These are phyloP conservation scores for Polypedilum vanderplanki DNA, from an alignment of 1,140 invertebrate species.

Conservation along the genomic window DNA sequence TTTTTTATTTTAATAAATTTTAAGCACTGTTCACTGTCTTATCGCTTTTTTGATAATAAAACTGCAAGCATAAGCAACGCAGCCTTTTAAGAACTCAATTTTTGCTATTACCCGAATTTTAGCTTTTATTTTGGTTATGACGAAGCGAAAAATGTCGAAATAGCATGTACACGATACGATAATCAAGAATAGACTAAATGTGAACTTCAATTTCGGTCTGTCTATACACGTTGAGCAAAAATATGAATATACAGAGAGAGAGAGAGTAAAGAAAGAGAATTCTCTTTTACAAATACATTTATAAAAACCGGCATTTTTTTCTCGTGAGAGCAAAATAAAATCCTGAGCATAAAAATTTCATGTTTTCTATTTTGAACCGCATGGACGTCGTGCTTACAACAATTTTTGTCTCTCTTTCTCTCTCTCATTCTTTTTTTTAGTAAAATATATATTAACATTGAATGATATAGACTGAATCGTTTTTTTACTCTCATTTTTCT, in stretches of 20 bases:
- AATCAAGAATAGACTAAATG: not conserved
- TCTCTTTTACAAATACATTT: not conserved
- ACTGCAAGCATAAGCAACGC: conserved; percentile 10
- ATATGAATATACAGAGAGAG: not conserved
- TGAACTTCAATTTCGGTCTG: not conserved
- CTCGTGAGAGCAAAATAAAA: not conserved
- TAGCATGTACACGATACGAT: not conserved
- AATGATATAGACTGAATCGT: not conserved
- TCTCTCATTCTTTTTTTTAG: not conserved
- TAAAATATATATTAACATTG: not conserved
- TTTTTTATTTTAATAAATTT: too few species aligned
- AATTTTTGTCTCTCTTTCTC: not conserved
- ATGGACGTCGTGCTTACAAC: not conserved
- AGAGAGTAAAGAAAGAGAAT: not conserved
- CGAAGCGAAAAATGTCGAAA: not conserved
- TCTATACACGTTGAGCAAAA: not conserved
- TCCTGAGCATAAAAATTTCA: conserved; percentile 13
- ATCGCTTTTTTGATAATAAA: conserved; percentile 7
- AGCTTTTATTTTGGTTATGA: not conserved
- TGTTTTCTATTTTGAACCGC: not conserved
- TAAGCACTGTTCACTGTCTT: conserved; percentile 8
- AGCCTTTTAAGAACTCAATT: conserved; percentile 1
- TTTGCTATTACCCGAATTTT: not conserved
- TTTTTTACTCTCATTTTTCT: not conserved
- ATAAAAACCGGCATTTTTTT: not conserved